Percentiles rank a stretch among this genome's conserved stretches.
These are phyloP conservation scores for Tor tambroides DNA, from an alignment of 2,113 vertebrate genomes.

Conservation along the genomic window DNA sequence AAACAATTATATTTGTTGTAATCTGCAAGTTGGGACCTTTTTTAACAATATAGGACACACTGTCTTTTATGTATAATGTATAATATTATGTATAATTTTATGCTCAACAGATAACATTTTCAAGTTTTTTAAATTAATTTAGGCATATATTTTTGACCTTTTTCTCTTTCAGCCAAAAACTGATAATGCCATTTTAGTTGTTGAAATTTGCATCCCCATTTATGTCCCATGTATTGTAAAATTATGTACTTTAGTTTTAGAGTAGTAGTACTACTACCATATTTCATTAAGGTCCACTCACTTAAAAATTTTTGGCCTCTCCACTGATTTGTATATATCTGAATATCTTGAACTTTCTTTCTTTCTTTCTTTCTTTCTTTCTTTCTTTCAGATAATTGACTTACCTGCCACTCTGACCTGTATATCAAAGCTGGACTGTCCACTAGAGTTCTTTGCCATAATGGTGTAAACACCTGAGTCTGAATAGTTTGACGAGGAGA, in stretches of 20 bases:
- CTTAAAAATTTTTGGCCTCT: neutral
- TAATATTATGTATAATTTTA: too few species aligned
- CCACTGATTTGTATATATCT: neutral
- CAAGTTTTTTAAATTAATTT: neutral
- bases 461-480: conserved; percentile 81
- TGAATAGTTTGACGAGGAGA: conserved; percentile 74
- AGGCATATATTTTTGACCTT: neutral
- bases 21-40: neutral
- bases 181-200: neutral
- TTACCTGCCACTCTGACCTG: conserved; percentile 85
- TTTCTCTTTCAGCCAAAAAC: neutral
- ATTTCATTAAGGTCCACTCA: neutral
- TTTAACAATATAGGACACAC: neutral
- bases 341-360: neutral
- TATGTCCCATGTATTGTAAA: neutral
- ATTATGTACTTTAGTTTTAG: neutral
- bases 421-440: conserved; percentile 77
- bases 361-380: too few species aligned
- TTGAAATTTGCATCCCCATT: neutral
- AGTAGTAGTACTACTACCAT: neutral
- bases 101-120: neutral
- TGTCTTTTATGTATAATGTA: neutral
- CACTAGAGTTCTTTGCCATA: conserved; percentile 72
- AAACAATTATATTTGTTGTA: neutral
- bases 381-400: neutral